phyloP scores from a whole-genome alignment of 2,113 vertebrate genomes.

The Triplophysa dalaica region DNA sequence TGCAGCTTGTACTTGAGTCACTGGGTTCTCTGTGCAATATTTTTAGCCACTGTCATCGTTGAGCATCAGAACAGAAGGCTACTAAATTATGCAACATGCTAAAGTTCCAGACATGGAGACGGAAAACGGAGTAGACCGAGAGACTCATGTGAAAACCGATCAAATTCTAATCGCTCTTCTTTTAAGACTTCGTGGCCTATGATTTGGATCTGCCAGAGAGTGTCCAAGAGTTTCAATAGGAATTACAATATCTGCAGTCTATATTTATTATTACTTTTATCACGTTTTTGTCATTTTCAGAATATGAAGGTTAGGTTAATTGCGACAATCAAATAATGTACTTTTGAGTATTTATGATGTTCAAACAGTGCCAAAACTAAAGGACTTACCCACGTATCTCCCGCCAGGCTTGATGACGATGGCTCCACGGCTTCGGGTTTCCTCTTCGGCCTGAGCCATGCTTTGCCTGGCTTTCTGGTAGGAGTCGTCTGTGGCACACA shows the following conservation, averaged over 20 bases:
- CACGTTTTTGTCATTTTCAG: too few species aligned
- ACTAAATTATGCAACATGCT: constrained; percentile 24
- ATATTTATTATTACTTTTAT: too few species aligned
- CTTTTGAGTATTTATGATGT: too few species aligned
- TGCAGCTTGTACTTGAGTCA: not conserved
- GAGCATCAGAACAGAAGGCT: not conserved
- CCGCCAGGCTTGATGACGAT: constrained; percentile 97
- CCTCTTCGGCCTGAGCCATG: constrained; percentile 95
- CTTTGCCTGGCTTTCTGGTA: constrained; percentile 96
- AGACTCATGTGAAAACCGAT: constrained; percentile 10
- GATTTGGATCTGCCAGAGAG: too few species aligned
- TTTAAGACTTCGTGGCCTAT: constrained; percentile 43
- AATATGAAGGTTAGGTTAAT: too few species aligned
- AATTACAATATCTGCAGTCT: too few species aligned
- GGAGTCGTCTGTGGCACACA: constrained; percentile 95
- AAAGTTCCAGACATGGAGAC: constrained; percentile 31
- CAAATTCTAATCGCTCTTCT: not conserved
- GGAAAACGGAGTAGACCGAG: not conserved
- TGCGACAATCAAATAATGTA: too few species aligned
- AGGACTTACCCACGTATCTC: constrained; percentile 85
- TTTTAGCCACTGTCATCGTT: not conserved
- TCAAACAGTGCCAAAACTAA: not conserved
- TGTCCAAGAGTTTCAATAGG: too few species aligned
- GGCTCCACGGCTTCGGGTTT: constrained; percentile 89
- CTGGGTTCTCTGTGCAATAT: not conserved